Base-by-base conservation (phyloP, 2,888 invertebrate genomes). In the Sepioteuthis lessoniana region DNA sequence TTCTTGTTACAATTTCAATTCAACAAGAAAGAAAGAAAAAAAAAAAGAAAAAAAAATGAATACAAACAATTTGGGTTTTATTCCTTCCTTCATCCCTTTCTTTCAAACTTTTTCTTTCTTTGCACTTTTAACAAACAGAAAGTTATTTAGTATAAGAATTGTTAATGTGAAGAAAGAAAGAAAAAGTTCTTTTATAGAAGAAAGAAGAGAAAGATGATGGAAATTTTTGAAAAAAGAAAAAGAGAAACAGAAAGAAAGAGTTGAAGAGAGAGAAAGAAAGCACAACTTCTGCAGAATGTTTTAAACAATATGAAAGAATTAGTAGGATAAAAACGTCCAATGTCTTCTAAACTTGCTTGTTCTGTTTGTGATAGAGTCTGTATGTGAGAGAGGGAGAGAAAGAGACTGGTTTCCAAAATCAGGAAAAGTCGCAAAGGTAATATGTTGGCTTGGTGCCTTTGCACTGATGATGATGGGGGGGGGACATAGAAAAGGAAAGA, bases 41-140 rank as follows among this genome's bases (percentile, higher is more conserved):
- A 42, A 42, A 42, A 7, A 76, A 76, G n/a, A 76, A 76, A 16
- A 19, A 76, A 35, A 76, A 76, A 76, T n/a, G 1, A 76, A 35
- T 13, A 76, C n/a, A 76, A 35, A 76, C n/a, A 76, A n/a, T 8
- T 76, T n/a, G n/a, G 76, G 21, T 55, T 19, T 31, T 19, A 31
- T 60, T 76, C 31, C 31, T 76, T 31, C n/a, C 76, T 76, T 76
- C 76, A n/a, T 76, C n/a, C n/a, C 76, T 76, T 76, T 76, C 76
- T 76, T 76, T n/a, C n/a, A n/a, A 76, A n/a, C 76, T n/a, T n/a
- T 76, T 76, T 76, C 76, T 76, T 76, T 76, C 76, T n/a, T 76
- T 76, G 76, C 76, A 76, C 76, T 76, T 76, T n/a, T n/a, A 55
- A 76, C n/a, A 8, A 25, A 76, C n/a, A 7, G n/a, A 10, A 76